These are phyloP conservation scores for Patella ulyssiponensis DNA, from an alignment of 2,888 invertebrate genomes.

Conservation along the genomic window DNA sequence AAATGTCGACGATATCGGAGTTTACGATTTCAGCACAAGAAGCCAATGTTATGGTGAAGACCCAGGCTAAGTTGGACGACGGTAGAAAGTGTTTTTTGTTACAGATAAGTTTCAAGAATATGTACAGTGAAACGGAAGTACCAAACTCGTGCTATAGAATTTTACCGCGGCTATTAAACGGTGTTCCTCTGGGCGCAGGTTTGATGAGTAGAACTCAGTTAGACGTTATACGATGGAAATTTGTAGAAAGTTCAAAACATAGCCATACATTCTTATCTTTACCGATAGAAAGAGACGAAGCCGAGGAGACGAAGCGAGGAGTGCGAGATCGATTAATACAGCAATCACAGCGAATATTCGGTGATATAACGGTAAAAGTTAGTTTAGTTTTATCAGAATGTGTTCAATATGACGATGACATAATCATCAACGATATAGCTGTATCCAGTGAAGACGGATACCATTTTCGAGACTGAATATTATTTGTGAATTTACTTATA, in stretches of 20 bases:
- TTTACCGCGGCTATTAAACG: conserved; percentile 64
- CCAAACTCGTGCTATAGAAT: conserved; percentile 61
- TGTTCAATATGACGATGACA: conserved; percentile 59
- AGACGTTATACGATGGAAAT: conserved; percentile 60
- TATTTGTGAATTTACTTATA: no score
- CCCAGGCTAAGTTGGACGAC: conserved; percentile 42
- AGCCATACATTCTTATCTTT: conserved; percentile 61
- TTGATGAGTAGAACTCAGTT: conserved; percentile 57
- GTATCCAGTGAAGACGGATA: conserved; percentile 58
- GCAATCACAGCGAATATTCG: conserved; percentile 62
- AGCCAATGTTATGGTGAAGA: conserved; percentile 52
- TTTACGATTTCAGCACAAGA: conserved; percentile 59
- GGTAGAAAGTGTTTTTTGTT: conserved; percentile 60
- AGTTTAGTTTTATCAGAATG: conserved; percentile 61
- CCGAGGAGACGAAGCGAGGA: conserved; percentile 55
- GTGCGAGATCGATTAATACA: conserved; percentile 57
- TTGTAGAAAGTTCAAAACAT: conserved; percentile 60
- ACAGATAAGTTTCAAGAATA: conserved; percentile 57
- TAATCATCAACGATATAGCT: conserved; percentile 66
- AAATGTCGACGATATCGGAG: conserved; percentile 51
- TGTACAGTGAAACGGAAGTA: conserved; percentile 59
- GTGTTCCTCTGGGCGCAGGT: conserved; percentile 66
- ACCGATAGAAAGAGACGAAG: conserved; percentile 62
- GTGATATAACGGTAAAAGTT: conserved; percentile 64
- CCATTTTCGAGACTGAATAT: conserved; percentile 59